Conservation (phyloP, 2,113 vertebrate genomes). For the Hiodon tergisus region DNA sequence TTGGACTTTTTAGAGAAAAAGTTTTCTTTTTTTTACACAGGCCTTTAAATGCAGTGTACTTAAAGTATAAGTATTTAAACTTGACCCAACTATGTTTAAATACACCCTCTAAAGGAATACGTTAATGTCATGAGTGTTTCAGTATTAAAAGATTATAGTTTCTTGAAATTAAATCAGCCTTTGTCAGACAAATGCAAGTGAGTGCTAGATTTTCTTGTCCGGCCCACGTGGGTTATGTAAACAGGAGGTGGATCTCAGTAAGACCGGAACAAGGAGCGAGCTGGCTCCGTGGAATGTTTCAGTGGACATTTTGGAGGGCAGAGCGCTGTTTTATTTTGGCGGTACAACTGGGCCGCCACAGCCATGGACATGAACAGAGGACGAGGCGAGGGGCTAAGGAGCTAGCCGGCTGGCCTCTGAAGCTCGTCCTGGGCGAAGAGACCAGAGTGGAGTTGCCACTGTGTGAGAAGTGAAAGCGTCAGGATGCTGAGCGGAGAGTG, state of each 20-base stretch:
- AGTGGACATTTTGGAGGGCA: slow-evolving; percentile 26
- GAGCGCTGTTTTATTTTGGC: slow-evolving; percentile 41
- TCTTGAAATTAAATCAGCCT: too few relatives aligned
- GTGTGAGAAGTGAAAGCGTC: slow-evolving; percentile 12
- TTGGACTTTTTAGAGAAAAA: too few relatives aligned
- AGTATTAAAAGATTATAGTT: too few relatives aligned
- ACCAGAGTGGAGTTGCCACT: neutral
- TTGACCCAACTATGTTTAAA: too few relatives aligned
- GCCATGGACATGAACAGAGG: slow-evolving; percentile 33
- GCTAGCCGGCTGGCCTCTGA: slow-evolving; percentile 22
- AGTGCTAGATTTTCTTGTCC: neutral
- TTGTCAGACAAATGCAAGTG: neutral
- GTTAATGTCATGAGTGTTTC: too few relatives aligned
- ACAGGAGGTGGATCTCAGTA: slow-evolving; percentile 66
- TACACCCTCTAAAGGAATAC: too few relatives aligned
- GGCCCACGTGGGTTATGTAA: slow-evolving; percentile 69
- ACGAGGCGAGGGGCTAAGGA: too few relatives aligned
- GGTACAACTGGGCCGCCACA: slow-evolving; percentile 42
- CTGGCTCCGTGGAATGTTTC: slow-evolving; percentile 24
- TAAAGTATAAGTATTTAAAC: too few relatives aligned
- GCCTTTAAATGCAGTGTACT: too few relatives aligned
- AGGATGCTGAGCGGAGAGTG: too few relatives aligned
- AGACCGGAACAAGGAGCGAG: slow-evolving; percentile 35
- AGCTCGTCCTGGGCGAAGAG: neutral
- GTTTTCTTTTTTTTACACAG: too few relatives aligned